Evolutionary conservation across 2,888 invertebrate genomes (phyloP), one percentile per base, ranked within the genome.

Genomic region (Ectemnius continuus): DNA sequence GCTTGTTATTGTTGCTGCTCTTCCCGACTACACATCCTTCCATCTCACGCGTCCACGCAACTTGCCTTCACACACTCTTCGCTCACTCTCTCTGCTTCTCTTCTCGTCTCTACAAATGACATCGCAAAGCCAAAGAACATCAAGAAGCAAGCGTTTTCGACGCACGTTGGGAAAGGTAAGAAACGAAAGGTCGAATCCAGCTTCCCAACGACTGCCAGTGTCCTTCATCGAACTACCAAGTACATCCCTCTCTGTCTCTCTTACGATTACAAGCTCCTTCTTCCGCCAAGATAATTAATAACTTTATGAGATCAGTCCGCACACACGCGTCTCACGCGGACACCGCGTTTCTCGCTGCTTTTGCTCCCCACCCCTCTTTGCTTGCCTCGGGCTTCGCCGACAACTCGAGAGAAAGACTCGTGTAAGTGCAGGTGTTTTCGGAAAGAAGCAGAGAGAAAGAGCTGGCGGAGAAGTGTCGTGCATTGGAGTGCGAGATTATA

Each of bases 281-380:
- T 67, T 45, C 26, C 47, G 56, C 48, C 59, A 52, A 65, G 16
- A 14, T 56, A 28, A 76, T 76, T 72, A 80, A 56, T 61, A 79
- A 26, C 69, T 48, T 79, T 73, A 80, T 81, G 81, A 81, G 81
- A 81, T 81, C 81, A 81, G 76, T 72, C 66, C 78, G 71, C 66
- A 65, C 67, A 59, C 64, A 45, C 46, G 11, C 28, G 28, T 13
- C 58, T 28, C 60, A 64, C 76, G 67, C 71, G 73, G 61, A 79
- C 73, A 79, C 68, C 62, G 72, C 64, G 67, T 68, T 71, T 23
- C 52, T 11, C 46, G n/a, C 26, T 11, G 48, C 45, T n/a, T 56
- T 63, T 70, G 36, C 61, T n/a, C 52, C 1, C 23, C 23, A 23
- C 23, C 2, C 23, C 23, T 23, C 23, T 56, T 56, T 70, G 36